These are phyloP conservation scores for Sarcophaga subvicina DNA, from an alignment of 2,888 invertebrate genomes.

Conservation along the genomic window DNA sequence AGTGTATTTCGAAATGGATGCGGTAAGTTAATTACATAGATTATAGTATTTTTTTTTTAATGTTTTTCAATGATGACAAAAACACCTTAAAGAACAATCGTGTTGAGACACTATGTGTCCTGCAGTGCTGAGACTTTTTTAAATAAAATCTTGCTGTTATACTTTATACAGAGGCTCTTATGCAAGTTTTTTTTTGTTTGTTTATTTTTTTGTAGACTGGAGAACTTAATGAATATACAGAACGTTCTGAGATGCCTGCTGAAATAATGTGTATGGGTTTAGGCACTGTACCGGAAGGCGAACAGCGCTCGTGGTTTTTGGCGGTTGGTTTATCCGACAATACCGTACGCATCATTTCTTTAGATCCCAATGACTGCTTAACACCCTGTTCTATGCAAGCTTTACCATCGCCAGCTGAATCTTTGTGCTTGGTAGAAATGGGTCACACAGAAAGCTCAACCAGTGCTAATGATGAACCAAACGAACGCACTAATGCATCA, in stretches of 20 bases:
- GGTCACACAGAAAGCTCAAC: conserved; percentile 85
- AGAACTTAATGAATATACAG: conserved; percentile 98
- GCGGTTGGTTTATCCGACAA: conserved; percentile 98
- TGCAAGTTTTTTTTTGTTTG: neutral
- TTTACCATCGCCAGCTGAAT: conserved; percentile 97
- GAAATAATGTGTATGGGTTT: conserved; percentile 99
- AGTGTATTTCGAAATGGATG: conserved; percentile 99
- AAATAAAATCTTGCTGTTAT: neutral
- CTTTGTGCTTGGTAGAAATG: conserved; percentile 98
- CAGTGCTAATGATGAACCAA: conserved; percentile 82
- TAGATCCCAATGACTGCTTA: conserved; percentile 97
- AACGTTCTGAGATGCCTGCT: conserved; percentile 96
- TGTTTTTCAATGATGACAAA: conserved; percentile 78
- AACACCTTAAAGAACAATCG: conserved; percentile 79
- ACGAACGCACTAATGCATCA: conserved; percentile 80
- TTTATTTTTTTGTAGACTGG: conserved; percentile 88
- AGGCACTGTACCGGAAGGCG: conserved; percentile 96
- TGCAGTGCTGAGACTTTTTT: conserved; percentile 80
- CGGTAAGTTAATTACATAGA: conserved; percentile 85
- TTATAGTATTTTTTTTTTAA: neutral
- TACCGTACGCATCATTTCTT: conserved; percentile 97
- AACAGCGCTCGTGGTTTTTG: conserved; percentile 96
- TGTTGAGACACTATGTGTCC: conserved; percentile 82
- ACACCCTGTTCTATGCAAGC: conserved; percentile 98
- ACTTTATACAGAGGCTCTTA: neutral